Evolutionary conservation across 2,888 invertebrate genomes (phyloP), one percentile per base, ranked within the genome.

Genomic region (Epirrhoe alternata): DNA sequence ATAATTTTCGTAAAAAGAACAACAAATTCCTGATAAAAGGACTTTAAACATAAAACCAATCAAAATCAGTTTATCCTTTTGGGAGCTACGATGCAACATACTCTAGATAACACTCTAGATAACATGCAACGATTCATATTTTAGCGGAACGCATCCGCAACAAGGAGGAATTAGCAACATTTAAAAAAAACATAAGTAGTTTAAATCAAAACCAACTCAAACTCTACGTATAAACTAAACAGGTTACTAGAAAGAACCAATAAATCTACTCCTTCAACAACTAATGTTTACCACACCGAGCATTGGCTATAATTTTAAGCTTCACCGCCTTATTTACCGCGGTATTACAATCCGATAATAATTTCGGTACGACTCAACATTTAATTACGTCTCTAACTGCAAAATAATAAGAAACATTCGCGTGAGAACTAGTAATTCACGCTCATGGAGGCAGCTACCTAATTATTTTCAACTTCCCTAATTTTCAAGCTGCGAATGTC

Each of bases 331-430:
- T 69, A 73, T 68, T 42, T 68, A 71, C 53, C 61, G 69, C 68
- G 69, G 69, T 77, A 81, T 79, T 78, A 75, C 77, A 81, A 83
- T 81, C 79, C 77, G 79, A 83, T 81, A 83, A 81, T 82, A 82
- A 82, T 83, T 78, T 81, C 73, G 77, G 80, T 85, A 83, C 86
- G 86, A 85, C 84, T 82, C 70, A 83, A 82, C 80, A 82, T 84
- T 86, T 87, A 89, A 89, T 88, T 88, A 86, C 82, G 82, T 83
- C 80, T 83, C 85, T 89, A 88, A 89, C 87, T 86, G 85, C 88
- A 81, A 87, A 86, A 89, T 90, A 90, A 90, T 90, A 87, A 87
- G 89, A 82, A 83, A 81, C 82, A 83, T 78, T 91, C 77, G 90
- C 90, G 90, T 90, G 90, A 77, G 78, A 79, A 80, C 68, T 70